Evolutionary conservation across 2,888 invertebrate species (phyloP).

Genomic region (Petrolisthes cinctipes): DNA sequence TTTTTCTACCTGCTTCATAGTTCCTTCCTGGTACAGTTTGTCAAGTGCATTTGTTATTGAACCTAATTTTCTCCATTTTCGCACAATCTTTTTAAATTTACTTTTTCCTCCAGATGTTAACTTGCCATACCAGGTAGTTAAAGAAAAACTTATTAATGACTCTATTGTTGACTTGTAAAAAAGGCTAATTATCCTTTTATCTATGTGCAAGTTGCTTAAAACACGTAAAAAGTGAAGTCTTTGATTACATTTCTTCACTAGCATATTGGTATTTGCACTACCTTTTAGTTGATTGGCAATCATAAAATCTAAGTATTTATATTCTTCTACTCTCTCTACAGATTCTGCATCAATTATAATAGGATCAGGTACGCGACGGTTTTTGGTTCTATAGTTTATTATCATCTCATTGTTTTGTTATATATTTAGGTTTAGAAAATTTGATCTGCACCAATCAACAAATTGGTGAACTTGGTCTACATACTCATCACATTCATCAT

Average conservation of each 20-base stretch:
- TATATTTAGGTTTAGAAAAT: neutral
- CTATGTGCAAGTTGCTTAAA: neutral
- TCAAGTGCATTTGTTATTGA: too few species aligned
- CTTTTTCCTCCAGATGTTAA: neutral
- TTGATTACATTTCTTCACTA: neutral
- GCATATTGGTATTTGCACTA: neutral
- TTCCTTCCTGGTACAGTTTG: neutral
- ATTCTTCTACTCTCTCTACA: constrained; percentile 4
- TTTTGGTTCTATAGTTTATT: neutral
- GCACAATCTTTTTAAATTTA: neutral
- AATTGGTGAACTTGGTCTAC: neutral
- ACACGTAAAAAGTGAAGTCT: neutral
- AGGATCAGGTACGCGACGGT: constrained; percentile 2
- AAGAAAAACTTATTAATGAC: neutral
- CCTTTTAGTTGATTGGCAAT: neutral
- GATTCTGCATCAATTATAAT: neutral
- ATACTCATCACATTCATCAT: neutral
- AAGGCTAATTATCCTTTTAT: neutral
- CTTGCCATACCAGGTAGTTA: neutral
- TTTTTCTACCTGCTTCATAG: neutral
- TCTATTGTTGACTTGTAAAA: neutral
- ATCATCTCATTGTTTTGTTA: neutral
- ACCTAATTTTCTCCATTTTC: neutral
- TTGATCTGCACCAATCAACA: too few species aligned
- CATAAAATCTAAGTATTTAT: constrained; percentile 1